Conservation (phyloP, 2,888 invertebrate species). For the Prosapia bicincta region DNA sequence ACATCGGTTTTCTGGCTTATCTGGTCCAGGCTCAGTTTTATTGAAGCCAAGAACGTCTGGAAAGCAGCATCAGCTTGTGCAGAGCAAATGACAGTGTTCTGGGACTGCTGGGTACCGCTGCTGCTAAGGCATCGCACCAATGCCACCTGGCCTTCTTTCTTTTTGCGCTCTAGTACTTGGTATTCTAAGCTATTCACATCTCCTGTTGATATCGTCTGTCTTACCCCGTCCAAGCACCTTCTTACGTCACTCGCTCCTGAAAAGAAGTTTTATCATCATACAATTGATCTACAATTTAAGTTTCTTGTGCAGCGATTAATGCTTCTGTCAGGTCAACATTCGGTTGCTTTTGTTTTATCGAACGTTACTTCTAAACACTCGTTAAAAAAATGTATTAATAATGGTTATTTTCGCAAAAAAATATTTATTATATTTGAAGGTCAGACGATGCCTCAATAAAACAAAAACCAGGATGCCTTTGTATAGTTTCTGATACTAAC, state of each 20-base stretch:
- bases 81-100: neutral
- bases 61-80: neutral
- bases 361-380: too few species aligned
- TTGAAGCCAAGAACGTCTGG: neutral
- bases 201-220: neutral
- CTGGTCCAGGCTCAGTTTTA: neutral
- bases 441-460: too few species aligned
- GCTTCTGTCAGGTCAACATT: too few species aligned
- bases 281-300: too few species aligned
- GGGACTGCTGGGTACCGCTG: neutral
- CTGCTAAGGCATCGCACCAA: neutral
- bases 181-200: neutral
- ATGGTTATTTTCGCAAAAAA: too few species aligned
- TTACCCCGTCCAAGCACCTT: neutral
- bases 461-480: too few species aligned
- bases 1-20: neutral
- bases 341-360: too few species aligned
- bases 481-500: too few species aligned
- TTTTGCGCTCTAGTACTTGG: neutral
- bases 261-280: neutral
- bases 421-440: too few species aligned
- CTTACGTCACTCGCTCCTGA: neutral
- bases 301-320: too few species aligned
- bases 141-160: neutral
- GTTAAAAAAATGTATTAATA: too few species aligned